Percentiles rank a stretch among this genome's conserved stretches.
Conservation (phyloP, 2,797 vertebrate genomes). For the Pachyuromys duprasi region DNA sequence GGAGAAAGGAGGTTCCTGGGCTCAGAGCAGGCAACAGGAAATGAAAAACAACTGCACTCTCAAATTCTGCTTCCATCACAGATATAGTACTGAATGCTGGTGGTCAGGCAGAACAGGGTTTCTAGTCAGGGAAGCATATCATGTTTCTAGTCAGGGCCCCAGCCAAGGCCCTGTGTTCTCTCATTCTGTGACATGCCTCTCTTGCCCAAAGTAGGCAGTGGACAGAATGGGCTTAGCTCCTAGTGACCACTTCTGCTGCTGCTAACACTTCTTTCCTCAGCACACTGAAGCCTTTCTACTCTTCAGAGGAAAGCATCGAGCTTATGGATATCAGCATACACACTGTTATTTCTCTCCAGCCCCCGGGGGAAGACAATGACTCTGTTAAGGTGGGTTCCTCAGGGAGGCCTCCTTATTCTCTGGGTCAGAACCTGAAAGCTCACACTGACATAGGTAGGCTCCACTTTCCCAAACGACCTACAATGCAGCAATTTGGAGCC, state of each 20-base stretch:
- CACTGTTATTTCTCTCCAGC: slow-evolving; percentile 70
- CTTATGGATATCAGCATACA: slow-evolving; percentile 75
- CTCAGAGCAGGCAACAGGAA: neutral
- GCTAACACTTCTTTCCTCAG: slow-evolving; percentile 44
- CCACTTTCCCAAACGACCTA: neutral
- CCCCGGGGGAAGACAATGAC: slow-evolving; percentile 67
- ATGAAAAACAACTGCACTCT: neutral
- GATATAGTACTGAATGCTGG: neutral
- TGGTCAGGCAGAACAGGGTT: neutral
- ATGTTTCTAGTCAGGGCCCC: neutral
- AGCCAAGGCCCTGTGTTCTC: neutral
- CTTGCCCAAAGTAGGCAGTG: neutral
- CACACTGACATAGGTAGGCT: neutral
- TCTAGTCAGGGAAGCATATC: neutral
- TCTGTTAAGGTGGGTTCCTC: slow-evolving; percentile 65
- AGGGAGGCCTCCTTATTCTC: neutral
- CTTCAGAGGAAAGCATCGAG: slow-evolving; percentile 71
- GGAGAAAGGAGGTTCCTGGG: no score
- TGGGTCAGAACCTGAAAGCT: neutral
- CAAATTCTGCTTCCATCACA: neutral
- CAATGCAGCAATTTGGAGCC: neutral
- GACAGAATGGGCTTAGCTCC: neutral
- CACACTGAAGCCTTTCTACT: slow-evolving; percentile 77
- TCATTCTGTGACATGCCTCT: neutral
- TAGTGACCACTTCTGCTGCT: neutral